Evolutionary conservation across 2,113 vertebrate species (phyloP).

Genomic region (Perognathus longimembris): DNA sequence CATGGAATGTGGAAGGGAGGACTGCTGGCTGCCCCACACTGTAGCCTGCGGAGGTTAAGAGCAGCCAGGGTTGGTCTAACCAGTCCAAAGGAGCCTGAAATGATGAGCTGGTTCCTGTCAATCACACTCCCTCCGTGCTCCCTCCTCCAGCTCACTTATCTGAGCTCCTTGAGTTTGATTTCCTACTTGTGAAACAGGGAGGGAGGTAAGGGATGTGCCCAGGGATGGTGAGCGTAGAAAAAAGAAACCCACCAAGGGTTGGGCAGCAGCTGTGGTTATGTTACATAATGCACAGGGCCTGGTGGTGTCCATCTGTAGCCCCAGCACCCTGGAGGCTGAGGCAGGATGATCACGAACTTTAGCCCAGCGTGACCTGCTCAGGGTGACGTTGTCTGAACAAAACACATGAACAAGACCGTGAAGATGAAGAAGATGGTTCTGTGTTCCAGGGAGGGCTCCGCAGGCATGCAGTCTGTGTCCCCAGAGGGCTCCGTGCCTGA

Average conservation of each 20-base stretch:
- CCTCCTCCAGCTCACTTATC: background rate
- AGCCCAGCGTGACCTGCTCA: too few relatives aligned
- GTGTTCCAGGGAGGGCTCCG: too few relatives aligned
- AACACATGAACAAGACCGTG: background rate
- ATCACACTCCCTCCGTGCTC: too few relatives aligned
- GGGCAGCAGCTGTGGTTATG: background rate
- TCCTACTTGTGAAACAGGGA: background rate
- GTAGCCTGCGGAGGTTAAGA: rapidly evolving
- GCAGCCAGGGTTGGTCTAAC: too few relatives aligned
- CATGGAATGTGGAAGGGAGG: background rate
- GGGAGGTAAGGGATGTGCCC: rapidly evolving
- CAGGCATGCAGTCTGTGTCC: background rate
- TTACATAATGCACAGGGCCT: background rate
- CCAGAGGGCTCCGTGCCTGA: too few relatives aligned
- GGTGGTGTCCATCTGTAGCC: too few relatives aligned
- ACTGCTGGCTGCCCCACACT: background rate
- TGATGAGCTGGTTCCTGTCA: too few relatives aligned
- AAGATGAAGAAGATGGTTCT: background rate
- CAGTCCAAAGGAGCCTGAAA: too few relatives aligned
- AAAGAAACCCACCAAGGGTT: background rate
- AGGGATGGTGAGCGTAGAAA: too few relatives aligned
- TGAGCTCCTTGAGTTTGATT: background rate
- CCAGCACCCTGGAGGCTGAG: too few relatives aligned
- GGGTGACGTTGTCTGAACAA: too few relatives aligned
- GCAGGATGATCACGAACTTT: too few relatives aligned